Evolutionary conservation across 2,888 invertebrate genomes (phyloP).

Genomic region (Tuberolachnus salignus): DNA sequence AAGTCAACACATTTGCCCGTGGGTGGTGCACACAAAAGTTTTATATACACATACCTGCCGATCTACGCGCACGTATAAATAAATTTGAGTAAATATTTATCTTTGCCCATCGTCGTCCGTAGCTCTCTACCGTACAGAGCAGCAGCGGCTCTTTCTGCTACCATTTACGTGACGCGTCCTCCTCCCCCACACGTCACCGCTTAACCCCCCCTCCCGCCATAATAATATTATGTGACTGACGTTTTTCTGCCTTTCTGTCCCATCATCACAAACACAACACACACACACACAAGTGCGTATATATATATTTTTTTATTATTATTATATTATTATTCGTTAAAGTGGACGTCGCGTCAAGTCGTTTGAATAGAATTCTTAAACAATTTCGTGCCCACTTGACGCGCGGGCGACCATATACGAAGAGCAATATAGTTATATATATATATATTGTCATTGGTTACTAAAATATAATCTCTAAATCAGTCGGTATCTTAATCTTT

Average conservation of each 20-base stretch:
- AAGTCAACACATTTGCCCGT: conserved; percentile 50
- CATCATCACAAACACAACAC: not conserved
- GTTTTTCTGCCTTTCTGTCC: conserved; percentile 31
- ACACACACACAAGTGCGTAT: not conserved
- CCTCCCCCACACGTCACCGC: conserved; percentile 14
- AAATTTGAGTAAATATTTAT: conserved; percentile 55
- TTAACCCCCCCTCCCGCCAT: not conserved
- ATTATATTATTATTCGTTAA: conserved; percentile 33
- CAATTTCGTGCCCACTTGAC: conserved; percentile 53
- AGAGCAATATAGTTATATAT: too few species aligned
- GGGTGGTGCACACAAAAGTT: conserved; percentile 16
- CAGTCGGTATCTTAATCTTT: too few species aligned
- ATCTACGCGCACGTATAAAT: not conserved
- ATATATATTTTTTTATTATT: conserved; percentile 18
- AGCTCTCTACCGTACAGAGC: not conserved
- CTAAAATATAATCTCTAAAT: conserved; percentile 25
- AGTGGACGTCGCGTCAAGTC: conserved; percentile 51
- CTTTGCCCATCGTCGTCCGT: conserved; percentile 40
- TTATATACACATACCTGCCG: conserved; percentile 45
- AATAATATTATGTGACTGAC: conserved; percentile 50
- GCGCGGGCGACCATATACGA: conserved; percentile 15
- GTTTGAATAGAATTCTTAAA: conserved; percentile 55
- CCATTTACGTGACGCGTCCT: conserved; percentile 43
- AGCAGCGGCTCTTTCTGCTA: conserved; percentile 24
- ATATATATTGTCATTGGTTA: conserved; percentile 25